These are phyloP conservation scores for Eumacrocentrus americanus DNA, from an alignment of 2,888 invertebrate species.

Conservation along the genomic window DNA sequence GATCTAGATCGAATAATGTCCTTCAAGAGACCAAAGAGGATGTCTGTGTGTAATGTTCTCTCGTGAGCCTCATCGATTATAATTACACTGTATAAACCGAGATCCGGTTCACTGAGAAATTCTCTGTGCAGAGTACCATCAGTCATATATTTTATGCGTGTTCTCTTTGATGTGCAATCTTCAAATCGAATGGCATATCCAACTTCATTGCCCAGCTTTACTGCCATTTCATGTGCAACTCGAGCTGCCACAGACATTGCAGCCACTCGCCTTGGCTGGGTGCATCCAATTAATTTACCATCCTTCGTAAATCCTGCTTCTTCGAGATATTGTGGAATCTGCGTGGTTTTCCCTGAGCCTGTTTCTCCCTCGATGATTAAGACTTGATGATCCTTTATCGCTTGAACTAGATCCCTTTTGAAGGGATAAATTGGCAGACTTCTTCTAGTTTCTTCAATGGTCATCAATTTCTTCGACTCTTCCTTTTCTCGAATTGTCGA, in stretches of 20 bases:
- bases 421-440: constrained; percentile 96
- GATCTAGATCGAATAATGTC: constrained; percentile 93
- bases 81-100: constrained; percentile 96
- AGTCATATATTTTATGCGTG: constrained; percentile 98
- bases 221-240: constrained; percentile 97
- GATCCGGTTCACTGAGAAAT: constrained; percentile 95
- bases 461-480: constrained; percentile 46
- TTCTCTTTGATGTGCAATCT: constrained; percentile 97
- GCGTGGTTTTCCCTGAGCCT: constrained; percentile 98
- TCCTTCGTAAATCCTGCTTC: constrained; percentile 89
- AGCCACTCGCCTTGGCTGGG: constrained; percentile 95
- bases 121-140: constrained; percentile 98
- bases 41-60: constrained; percentile 96
- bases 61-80: constrained; percentile 99
- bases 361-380: constrained; percentile 98
- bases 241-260: constrained; percentile 99
- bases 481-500: constrained; percentile 57
- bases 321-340: constrained; percentile 96
- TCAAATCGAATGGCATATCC: constrained; percentile 95
- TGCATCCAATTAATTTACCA: constrained; percentile 93
- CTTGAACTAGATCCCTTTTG: constrained; percentile 83
- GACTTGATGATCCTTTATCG: constrained; percentile 88
- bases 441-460: constrained; percentile 87
- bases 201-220: constrained; percentile 93
- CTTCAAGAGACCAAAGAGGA: constrained; percentile 95